Percentiles rank a stretch among this genome's conserved stretches.
Evolutionary conservation across 2,888 invertebrate species (phyloP).

Genomic region (Timandra comae): DNA sequence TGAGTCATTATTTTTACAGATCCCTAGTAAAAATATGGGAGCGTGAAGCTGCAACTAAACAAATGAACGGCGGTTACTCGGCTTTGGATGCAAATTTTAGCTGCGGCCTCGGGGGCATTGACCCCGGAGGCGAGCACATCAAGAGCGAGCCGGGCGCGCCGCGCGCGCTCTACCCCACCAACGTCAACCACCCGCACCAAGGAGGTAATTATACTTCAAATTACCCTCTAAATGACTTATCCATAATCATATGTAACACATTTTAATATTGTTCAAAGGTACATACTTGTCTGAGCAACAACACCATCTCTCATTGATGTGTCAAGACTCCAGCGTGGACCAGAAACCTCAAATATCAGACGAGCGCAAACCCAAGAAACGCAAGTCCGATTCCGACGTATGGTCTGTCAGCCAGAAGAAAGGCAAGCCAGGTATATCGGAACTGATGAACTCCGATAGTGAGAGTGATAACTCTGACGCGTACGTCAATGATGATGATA

Average conservation of each 20-base stretch:
- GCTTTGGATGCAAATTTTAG: slow-evolving; percentile 78
- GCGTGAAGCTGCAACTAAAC: slow-evolving; percentile 79
- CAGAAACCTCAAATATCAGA: slow-evolving; percentile 41
- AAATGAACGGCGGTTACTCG: slow-evolving; percentile 73
- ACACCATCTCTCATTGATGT: slow-evolving; percentile 62
- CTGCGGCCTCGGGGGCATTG: slow-evolving; percentile 81
- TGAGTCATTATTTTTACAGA: slow-evolving; percentile 25
- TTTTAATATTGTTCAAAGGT: slow-evolving; percentile 39
- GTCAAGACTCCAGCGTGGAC: slow-evolving; percentile 50
- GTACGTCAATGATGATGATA: slow-evolving; percentile 65
- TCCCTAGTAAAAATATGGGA: slow-evolving; percentile 92
- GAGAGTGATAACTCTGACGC: slow-evolving; percentile 64
- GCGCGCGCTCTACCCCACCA: slow-evolving; percentile 54
- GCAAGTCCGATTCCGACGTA: slow-evolving; percentile 78
- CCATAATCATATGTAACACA: no score
- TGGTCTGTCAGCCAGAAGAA: slow-evolving; percentile 79
- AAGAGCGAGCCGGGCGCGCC: slow-evolving; percentile 60
- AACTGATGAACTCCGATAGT: slow-evolving; percentile 80
- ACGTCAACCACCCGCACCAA: slow-evolving; percentile 54
- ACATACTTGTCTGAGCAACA: slow-evolving; percentile 66
- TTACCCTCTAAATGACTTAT: no score
- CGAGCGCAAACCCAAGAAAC: slow-evolving; percentile 76
- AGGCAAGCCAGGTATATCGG: slow-evolving; percentile 75
- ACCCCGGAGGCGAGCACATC: slow-evolving; percentile 78
- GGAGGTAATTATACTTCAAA: slow-evolving; percentile 38